phyloP scores from a whole-genome alignment of 1,140 invertebrate genomes.

The Psilanteris sp. region DNA sequence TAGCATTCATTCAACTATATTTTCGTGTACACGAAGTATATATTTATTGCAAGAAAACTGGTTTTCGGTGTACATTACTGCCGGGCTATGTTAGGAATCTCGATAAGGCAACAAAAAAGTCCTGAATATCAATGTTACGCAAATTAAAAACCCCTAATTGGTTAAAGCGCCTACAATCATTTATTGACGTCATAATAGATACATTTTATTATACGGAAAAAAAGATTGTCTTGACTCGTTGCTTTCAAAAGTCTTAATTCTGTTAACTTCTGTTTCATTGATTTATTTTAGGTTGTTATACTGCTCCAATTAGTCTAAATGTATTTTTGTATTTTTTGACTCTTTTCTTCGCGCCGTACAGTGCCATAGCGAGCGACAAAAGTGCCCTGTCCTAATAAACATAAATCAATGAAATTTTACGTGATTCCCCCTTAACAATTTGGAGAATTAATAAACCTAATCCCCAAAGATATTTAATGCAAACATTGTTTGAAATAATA shows the following conservation, averaged over 20 bases:
- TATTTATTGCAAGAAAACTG: constrained; percentile 29
- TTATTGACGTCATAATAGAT: constrained; percentile 23
- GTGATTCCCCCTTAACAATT: no score
- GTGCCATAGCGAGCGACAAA: no score
- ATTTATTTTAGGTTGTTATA: no score
- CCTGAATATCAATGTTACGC: constrained; percentile 64
- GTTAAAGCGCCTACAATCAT: constrained; percentile 32
- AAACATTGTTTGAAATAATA: no score
- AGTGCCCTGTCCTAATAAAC: no score
- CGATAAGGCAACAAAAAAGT: constrained; percentile 72
- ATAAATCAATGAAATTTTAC: no score
- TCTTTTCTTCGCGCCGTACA: no score
- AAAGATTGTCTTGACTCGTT: constrained; percentile 22
- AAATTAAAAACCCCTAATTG: constrained; percentile 25
- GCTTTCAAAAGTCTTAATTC: constrained; percentile 1
- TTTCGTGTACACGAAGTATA: constrained; percentile 22
- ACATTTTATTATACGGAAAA: constrained; percentile 42
- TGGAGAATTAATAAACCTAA: no score
- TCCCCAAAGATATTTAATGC: no score
- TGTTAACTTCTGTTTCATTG: no score
- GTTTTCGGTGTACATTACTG: constrained; percentile 43
- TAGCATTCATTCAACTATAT: constrained; percentile 28
- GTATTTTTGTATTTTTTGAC: no score
- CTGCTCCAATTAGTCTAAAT: no score
- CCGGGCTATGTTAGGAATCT: constrained; percentile 70